phyloP scores from a whole-genome alignment of 2,888 invertebrate genomes.

The Drosophila diplacantha region DNA sequence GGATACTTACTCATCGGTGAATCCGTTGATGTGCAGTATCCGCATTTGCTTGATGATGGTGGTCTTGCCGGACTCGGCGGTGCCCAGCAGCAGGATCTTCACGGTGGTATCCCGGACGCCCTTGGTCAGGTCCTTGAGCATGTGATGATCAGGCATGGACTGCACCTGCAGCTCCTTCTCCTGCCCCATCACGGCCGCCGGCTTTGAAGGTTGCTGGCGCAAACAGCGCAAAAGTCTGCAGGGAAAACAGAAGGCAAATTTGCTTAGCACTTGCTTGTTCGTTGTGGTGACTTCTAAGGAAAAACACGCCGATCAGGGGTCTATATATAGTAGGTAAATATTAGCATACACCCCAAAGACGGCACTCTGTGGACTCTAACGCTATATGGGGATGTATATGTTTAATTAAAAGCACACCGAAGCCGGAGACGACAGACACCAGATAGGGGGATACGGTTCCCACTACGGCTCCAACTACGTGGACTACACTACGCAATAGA shows the following conservation, averaged over 20 bases:
- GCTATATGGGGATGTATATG: constrained; percentile 45
- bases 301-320: constrained; percentile 34
- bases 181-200: constrained; percentile 25
- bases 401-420: constrained; percentile 63
- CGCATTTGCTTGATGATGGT: constrained; percentile 93
- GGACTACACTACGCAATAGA: constrained; percentile 35
- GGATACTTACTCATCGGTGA: constrained; percentile 82
- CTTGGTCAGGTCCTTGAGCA: constrained; percentile 78
- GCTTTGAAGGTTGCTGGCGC: constrained; percentile 57
- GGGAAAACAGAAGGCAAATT: constrained; percentile 32
- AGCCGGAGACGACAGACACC: constrained; percentile 7
- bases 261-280: constrained; percentile 20
- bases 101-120: constrained; percentile 78
- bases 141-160: constrained; percentile 73
- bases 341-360: constrained; percentile 57
- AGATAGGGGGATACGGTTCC: constrained; percentile 7
- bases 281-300: constrained; percentile 56
- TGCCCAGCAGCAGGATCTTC: constrained; percentile 83
- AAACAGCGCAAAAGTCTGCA: constrained; percentile 76
- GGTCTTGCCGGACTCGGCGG: constrained; percentile 91
- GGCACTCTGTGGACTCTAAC: constrained; percentile 29
- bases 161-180: constrained; percentile 75
- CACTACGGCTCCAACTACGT: constrained; percentile 1
- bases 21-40: constrained; percentile 89
- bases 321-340: constrained; percentile 57